These are phyloP conservation scores for Struthio camelus DNA, from an alignment of 2,113 vertebrate genomes.

Conservation along the genomic window DNA sequence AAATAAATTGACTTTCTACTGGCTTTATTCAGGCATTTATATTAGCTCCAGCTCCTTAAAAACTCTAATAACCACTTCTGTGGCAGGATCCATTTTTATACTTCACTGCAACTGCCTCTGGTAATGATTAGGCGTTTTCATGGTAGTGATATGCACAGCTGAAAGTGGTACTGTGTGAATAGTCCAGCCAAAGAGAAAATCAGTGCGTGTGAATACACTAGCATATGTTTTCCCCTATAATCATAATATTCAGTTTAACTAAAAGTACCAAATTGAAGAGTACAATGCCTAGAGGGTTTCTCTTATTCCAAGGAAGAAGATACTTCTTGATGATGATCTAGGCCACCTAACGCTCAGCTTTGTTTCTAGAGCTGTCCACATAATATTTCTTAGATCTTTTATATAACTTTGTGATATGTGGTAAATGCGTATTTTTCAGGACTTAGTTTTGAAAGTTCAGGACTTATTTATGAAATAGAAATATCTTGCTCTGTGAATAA, in stretches of 20 bases:
- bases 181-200: neutral
- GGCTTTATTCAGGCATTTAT: neutral
- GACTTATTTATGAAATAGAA: neutral
- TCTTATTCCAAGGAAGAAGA: neutral
- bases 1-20: neutral
- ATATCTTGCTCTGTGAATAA: neutral
- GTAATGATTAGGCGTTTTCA: neutral
- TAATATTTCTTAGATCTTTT: neutral
- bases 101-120: neutral
- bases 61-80: neutral
- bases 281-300: neutral
- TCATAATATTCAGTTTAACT: neutral
- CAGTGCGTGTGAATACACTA: accelerated
- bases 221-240: neutral
- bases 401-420: neutral
- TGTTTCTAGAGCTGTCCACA: neutral
- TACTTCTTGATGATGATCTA: neutral
- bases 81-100: neutral
- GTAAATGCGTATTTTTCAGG: neutral
- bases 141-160: neutral
- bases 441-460: neutral
- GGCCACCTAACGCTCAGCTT: neutral
- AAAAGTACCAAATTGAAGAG: neutral
- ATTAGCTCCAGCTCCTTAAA: neutral
- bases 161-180: neutral